phyloP scores from a whole-genome alignment of 2,888 invertebrate genomes.

The Lepidochrysops patricia region DNA sequence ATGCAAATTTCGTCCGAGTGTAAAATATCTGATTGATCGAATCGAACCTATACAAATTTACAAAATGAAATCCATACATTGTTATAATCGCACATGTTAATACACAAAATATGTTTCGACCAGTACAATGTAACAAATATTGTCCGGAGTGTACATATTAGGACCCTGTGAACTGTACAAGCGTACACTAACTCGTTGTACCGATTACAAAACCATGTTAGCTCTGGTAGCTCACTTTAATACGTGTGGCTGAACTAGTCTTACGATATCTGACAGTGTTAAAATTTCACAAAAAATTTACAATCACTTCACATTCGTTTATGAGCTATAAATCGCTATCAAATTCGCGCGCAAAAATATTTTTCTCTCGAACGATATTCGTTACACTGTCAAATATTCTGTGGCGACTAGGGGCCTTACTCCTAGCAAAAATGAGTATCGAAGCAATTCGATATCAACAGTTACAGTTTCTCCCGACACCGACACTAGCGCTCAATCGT shows the following conservation, averaged over 20 bases:
- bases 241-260: slow-evolving; percentile 23
- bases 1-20: not conserved
- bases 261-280: slow-evolving; percentile 15
- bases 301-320: not conserved
- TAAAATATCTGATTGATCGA: not conserved
- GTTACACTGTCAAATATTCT: not conserved
- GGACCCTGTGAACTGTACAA: slow-evolving; percentile 58
- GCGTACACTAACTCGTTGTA: slow-evolving; percentile 58
- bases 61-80: no score
- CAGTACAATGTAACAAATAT: slow-evolving; percentile 36
- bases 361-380: not conserved
- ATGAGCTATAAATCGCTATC: slow-evolving; percentile 2
- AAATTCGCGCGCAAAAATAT: slow-evolving; percentile 4
- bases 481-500: no score
- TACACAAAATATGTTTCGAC: slow-evolving; percentile 14
- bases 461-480: no score
- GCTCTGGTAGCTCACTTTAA: slow-evolving; percentile 27
- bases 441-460: no score
- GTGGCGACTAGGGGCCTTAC: no score
- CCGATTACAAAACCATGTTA: slow-evolving; percentile 28
- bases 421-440: no score
- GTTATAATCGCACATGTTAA: not conserved
- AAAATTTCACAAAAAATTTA: slow-evolving; percentile 2
- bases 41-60: not conserved
- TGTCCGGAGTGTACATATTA: slow-evolving; percentile 46